phyloP scores from a whole-genome alignment of 2,113 vertebrate genomes.

The Salminus brasiliensis region DNA sequence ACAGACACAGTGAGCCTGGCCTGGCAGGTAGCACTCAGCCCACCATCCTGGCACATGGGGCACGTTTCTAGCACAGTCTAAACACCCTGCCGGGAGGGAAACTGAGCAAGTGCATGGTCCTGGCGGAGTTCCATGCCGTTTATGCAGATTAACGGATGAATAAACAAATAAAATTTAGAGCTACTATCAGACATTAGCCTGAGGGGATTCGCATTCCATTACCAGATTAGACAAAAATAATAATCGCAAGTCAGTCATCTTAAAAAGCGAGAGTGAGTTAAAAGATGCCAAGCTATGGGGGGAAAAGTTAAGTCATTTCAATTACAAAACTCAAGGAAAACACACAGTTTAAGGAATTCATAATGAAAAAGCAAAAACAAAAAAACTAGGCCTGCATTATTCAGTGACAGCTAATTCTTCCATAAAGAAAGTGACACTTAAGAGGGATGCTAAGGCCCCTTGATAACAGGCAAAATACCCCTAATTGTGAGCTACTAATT shows the following conservation, averaged over 20 bases:
- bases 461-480: constrained; percentile 39
- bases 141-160: constrained; percentile 76
- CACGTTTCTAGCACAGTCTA: constrained; percentile 25
- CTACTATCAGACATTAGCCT: constrained; percentile 72
- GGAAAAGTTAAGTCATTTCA: constrained; percentile 76
- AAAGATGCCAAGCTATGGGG: constrained; percentile 70
- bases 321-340: constrained; percentile 69
- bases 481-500: constrained; percentile 55
- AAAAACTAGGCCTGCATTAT: constrained; percentile 41
- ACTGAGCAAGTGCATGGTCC: constrained; percentile 59
- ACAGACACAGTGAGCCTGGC: constrained; percentile 6
- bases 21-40: constrained; percentile 48
- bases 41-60: constrained; percentile 50
- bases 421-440: constrained; percentile 39
- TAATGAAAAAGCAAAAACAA: constrained; percentile 55
- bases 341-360: constrained; percentile 62
- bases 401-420: constrained; percentile 55
- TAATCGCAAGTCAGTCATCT: constrained; percentile 72
- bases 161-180: constrained; percentile 77
- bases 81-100: constrained; percentile 52
- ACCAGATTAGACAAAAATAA: constrained; percentile 77
- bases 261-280: constrained; percentile 72
- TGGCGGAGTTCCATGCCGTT: constrained; percentile 66
- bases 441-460: constrained; percentile 33
- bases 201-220: constrained; percentile 69